These are phyloP conservation scores for Ptychodera flava DNA, from an alignment of 35 echinoderm and acorn worm genomes.

Conservation along the genomic window DNA sequence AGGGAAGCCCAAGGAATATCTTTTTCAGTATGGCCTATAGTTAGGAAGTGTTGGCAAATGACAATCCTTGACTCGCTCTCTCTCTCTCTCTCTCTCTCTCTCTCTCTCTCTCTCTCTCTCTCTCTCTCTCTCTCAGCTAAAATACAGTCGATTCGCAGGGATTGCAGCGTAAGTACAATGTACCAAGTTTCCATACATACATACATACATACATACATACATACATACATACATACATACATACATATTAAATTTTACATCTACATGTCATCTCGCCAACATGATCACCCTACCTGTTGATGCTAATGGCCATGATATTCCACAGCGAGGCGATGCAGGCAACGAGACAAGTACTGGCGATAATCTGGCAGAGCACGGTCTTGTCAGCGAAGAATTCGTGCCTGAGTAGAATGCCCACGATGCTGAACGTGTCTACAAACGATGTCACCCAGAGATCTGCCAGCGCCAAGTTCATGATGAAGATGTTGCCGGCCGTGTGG, in stretches of 20 bases:
- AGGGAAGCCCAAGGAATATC: no score
- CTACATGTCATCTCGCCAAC: neutral
- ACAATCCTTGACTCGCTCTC: no score
- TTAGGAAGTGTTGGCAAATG: no score
- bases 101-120: no score
- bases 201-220: no score
- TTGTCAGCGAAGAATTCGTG: constrained; percentile 35
- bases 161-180: no score
- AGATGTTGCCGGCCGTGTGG: constrained; percentile 43
- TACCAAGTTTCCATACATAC: no score
- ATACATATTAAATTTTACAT: neutral
- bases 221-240: no score
- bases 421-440: constrained; percentile 48
- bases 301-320: constrained; percentile 44
- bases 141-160: no score
- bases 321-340: constrained; percentile 51
- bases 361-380: constrained; percentile 49
- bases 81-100: no score
- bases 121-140: no score
- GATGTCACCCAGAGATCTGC: constrained; percentile 69
- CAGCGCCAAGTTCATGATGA: constrained; percentile 69
- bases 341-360: constrained; percentile 42
- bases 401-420: constrained; percentile 34
- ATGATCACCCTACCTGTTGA: constrained; percentile 51
- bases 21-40: no score